Percentiles rank a stretch among this genome's conserved stretches.
phyloP scores from a whole-genome alignment of 2,888 invertebrate species.

The Dione juno region DNA sequence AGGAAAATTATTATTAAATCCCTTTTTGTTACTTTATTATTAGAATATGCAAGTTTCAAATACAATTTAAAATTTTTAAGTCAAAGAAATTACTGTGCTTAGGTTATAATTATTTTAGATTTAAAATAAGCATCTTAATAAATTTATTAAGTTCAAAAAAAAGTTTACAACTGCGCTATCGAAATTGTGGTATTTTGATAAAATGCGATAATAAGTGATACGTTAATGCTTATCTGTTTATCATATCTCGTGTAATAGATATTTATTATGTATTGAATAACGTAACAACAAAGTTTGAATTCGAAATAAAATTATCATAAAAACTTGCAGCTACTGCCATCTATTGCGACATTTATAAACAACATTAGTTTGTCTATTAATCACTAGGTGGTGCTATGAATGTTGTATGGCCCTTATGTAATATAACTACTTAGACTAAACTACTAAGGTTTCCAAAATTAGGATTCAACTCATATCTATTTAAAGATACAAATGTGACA shows the following conservation, averaged over 20 bases:
- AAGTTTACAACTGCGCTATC: background rate
- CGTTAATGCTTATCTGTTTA: background rate
- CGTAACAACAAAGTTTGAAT: conserved; percentile 5
- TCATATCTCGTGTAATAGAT: background rate
- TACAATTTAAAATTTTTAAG: background rate
- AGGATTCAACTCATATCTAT: no score
- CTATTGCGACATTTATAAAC: background rate
- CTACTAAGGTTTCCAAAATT: no score
- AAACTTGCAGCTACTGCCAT: background rate
- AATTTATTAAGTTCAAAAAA: background rate
- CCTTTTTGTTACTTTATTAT: conserved; percentile 54
- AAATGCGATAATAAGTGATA: conserved; percentile 3
- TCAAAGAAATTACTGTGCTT: background rate
- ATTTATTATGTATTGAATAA: conserved; percentile 12
- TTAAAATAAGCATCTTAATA: background rate
- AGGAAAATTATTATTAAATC: conserved; percentile 62
- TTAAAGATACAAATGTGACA: no score
- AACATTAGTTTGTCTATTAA: background rate
- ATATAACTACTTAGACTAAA: no score
- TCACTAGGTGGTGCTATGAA: background rate
- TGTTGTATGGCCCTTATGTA: background rate
- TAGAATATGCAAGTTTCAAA: background rate
- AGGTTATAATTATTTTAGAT: background rate
- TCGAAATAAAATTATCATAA: background rate
- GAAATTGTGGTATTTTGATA: conserved; percentile 7